Conservation (phyloP, 2,888 invertebrate genomes). For the Dioctria linearis region DNA sequence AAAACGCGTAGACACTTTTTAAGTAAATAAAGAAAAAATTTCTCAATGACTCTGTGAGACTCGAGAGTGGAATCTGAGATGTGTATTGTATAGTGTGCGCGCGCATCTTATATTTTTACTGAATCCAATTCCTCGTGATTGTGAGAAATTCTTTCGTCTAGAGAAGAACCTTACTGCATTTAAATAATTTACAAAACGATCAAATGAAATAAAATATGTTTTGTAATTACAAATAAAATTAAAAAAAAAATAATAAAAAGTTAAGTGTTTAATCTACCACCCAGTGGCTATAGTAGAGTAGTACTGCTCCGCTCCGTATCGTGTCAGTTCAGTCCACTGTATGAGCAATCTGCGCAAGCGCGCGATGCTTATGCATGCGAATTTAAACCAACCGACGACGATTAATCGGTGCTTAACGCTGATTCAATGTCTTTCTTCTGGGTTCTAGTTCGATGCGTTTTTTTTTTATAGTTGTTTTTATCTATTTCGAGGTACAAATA, state of each 20-base stretch:
- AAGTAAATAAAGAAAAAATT: constrained; percentile 27
- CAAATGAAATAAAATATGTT: constrained; percentile 19
- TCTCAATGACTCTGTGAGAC: background rate
- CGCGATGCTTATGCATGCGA: constrained; percentile 43
- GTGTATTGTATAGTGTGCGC: background rate
- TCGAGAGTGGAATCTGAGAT: constrained; percentile 17
- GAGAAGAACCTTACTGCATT: constrained; percentile 23
- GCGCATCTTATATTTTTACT: constrained; percentile 28
- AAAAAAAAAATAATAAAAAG: constrained; percentile 16
- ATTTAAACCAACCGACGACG: constrained; percentile 14
- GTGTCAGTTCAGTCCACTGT: constrained; percentile 7
- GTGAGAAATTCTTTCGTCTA: constrained; percentile 42
- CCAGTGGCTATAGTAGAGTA: constrained; percentile 7
- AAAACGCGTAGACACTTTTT: constrained; percentile 16
- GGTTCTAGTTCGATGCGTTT: background rate
- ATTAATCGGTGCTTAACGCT: constrained; percentile 41
- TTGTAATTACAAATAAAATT: constrained; percentile 17
- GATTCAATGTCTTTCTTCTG: constrained; percentile 32
- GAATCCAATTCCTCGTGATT: constrained; percentile 30
- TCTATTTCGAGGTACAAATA: background rate
- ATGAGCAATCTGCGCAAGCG: background rate
- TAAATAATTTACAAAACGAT: constrained; percentile 25
- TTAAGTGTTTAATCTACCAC: constrained; percentile 30
- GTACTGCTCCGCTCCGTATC: constrained; percentile 1
- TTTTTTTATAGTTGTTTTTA: no score